Conservation (phyloP, 2,888 invertebrate genomes). For the Eremobia ochroleuca region DNA sequence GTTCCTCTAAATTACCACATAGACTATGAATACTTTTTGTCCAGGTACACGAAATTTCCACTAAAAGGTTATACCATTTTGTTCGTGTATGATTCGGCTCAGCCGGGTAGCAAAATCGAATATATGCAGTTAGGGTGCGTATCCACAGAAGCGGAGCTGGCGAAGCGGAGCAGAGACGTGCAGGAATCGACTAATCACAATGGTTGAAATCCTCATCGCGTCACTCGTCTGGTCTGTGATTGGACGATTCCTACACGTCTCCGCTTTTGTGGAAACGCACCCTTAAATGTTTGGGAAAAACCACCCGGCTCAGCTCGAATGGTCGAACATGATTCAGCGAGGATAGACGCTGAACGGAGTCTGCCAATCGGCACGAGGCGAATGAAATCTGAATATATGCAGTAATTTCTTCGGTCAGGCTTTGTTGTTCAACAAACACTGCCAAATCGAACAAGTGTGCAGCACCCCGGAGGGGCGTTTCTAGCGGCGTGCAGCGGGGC, state of each 20-base stretch:
- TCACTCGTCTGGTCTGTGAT: no score
- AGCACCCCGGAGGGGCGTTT: no score
- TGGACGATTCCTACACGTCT: no score
- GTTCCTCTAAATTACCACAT: neutral
- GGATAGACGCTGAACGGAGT: neutral
- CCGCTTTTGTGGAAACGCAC: no score
- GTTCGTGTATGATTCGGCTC: neutral
- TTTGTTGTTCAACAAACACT: neutral
- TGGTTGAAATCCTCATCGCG: no score
- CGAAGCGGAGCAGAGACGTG: no score
- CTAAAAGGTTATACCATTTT: neutral
- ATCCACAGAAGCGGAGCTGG: no score
- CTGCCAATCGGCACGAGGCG: neutral
- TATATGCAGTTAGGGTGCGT: no score
- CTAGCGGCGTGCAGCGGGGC: no score
- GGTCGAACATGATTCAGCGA: neutral
- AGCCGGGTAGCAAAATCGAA: neutral
- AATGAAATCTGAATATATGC: neutral
- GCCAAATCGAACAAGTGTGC: no score
- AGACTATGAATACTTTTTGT: neutral
- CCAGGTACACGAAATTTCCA: neutral
- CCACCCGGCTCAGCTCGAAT: neutral
- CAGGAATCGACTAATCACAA: no score
- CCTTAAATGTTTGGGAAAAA: neutral
- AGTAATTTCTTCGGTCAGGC: neutral